phyloP scores from a whole-genome alignment of 2,797 vertebrate species.

The Chloroceryle inda region DNA sequence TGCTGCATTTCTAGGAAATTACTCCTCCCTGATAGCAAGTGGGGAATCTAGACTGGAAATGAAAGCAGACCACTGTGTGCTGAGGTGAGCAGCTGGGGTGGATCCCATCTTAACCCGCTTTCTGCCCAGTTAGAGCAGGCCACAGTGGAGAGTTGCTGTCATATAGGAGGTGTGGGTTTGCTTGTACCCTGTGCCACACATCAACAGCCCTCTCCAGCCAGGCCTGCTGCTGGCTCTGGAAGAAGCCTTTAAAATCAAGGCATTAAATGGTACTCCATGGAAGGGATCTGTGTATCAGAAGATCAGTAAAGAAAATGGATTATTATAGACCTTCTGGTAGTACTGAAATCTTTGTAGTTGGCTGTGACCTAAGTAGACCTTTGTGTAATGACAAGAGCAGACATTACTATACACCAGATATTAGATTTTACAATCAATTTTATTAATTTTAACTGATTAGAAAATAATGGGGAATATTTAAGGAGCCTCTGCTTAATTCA shows the following conservation, averaged over 20 bases:
- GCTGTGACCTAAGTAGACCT: not conserved
- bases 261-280: not conserved
- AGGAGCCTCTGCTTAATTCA: conserved; percentile 61
- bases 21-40: not conserved
- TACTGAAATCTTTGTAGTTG: not conserved
- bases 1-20: not conserved
- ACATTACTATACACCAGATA: conserved; percentile 31
- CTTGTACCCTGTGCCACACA: not conserved
- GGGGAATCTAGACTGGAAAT: not conserved
- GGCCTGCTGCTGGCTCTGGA: not conserved
- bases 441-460: conserved; percentile 76
- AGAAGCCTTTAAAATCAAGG: not conserved
- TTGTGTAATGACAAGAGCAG: conserved; percentile 22
- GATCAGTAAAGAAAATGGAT: conserved; percentile 23
- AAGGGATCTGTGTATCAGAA: not conserved
- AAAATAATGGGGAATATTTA: conserved; percentile 59
- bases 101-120: not conserved
- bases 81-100: not conserved
- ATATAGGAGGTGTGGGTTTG: not conserved
- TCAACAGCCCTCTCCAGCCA: not conserved
- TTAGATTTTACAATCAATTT: conserved; percentile 66
- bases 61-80: accelerated
- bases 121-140: not conserved
- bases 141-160: not conserved
- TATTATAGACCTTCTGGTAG: not conserved